Conservation (phyloP, 1,140 invertebrate species). For the Conus betulinus region DNA sequence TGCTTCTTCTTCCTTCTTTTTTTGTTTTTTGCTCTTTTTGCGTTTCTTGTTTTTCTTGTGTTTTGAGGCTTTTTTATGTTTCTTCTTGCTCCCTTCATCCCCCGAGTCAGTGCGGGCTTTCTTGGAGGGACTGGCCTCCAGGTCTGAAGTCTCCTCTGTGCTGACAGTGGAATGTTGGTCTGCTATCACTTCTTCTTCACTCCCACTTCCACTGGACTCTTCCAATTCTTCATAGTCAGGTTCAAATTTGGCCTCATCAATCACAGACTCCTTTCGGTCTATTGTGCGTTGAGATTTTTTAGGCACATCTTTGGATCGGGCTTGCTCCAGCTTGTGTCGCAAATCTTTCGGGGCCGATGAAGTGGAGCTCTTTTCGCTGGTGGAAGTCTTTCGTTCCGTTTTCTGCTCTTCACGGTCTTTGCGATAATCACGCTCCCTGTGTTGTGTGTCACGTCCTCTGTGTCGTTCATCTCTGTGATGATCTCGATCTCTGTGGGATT, state of each 20-base stretch:
- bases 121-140: constrained; percentile 25
- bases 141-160: constrained; percentile 30
- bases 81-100: constrained; percentile 34
- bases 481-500: background rate
- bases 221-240: constrained; percentile 67
- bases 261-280: constrained; percentile 67
- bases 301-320: constrained; percentile 26
- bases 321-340: constrained; percentile 38
- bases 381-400: background rate
- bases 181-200: constrained; percentile 34
- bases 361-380: background rate
- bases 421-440: background rate
- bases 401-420: constrained; percentile 9
- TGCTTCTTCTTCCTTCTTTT: constrained; percentile 52
- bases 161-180: constrained; percentile 32
- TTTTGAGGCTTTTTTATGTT: constrained; percentile 38
- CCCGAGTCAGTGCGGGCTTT: constrained; percentile 25
- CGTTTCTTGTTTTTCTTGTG: constrained; percentile 43
- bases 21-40: constrained; percentile 44
- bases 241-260: constrained; percentile 69
- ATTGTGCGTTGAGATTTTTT: constrained; percentile 39
- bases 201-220: constrained; percentile 36
- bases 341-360: constrained; percentile 29
- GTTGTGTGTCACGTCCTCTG: background rate
- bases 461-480: background rate